phyloP scores from a whole-genome alignment of 1,140 invertebrate species.

The Brachionus manjavacas region DNA sequence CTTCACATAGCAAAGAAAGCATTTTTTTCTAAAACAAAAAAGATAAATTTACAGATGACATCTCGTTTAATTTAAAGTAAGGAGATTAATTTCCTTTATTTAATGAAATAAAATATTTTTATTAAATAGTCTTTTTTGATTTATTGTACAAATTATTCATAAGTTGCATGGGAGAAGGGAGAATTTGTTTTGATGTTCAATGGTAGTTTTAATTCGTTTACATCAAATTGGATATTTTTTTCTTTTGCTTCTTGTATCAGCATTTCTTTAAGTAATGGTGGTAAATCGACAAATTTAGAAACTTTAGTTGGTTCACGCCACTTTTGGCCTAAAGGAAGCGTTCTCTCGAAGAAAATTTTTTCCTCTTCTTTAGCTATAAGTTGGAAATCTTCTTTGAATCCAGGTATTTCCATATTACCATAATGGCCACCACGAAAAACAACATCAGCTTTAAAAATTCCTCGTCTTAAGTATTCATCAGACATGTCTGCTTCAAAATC shows the following conservation, averaged over 20 bases:
- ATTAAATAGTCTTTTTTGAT: background rate
- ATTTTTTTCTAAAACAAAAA: constrained; percentile 20
- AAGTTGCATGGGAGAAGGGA: background rate
- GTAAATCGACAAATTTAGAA: constrained; percentile 13
- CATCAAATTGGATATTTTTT: constrained; percentile 21
- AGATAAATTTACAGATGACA: background rate
- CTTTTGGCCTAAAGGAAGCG: background rate
- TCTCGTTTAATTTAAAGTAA: background rate
- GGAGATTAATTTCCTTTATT: constrained; percentile 8
- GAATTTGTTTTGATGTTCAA: background rate
- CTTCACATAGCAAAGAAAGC: constrained; percentile 12
- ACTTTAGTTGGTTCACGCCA: constrained; percentile 33
- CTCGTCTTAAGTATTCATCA: constrained; percentile 32
- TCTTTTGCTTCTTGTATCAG: background rate
- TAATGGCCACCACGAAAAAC: constrained; percentile 24
- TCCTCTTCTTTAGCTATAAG: constrained; percentile 28
- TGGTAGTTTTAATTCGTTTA: constrained; percentile 18
- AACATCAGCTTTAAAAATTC: constrained; percentile 29
- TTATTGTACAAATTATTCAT: constrained; percentile 5
- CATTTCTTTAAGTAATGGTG: constrained; percentile 39
- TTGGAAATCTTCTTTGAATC: constrained; percentile 40
- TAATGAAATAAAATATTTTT: background rate
- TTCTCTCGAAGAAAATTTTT: background rate
- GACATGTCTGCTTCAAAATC: constrained; percentile 30
- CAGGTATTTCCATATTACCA: constrained; percentile 29